A percentile compares a stretch with the other conserved stretches of the same genome.
These are phyloP conservation scores for Lepidocyrtinus sp. DNA, from an alignment of 2,888 invertebrate genomes.

Conservation along the genomic window DNA sequence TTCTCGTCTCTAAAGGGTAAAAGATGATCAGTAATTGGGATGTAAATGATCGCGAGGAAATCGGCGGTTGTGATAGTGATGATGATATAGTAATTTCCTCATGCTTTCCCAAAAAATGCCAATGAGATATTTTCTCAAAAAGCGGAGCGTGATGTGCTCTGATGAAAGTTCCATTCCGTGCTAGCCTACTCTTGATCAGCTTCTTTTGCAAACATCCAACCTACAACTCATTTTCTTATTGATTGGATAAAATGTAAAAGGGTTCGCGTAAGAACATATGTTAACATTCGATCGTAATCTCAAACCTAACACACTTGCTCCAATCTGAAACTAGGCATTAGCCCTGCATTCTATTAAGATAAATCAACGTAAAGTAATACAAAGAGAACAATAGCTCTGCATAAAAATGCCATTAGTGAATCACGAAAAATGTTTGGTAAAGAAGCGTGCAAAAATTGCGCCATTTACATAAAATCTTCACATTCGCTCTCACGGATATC, in stretches of 20 bases:
- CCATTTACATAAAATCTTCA: background rate
- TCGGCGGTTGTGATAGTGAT: background rate
- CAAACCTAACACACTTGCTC: no score
- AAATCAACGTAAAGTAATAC: background rate
- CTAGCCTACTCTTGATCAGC: no score
- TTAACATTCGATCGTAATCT: no score
- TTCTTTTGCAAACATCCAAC: no score
- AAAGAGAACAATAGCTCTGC: background rate
- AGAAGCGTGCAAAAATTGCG: background rate
- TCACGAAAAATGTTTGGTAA: background rate
- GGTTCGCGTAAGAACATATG: no score
- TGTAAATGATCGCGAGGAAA: background rate
- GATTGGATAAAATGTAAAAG: no score
- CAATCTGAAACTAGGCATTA: no score
- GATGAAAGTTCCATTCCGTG: background rate
- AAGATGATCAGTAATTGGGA: background rate
- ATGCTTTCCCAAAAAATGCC: background rate
- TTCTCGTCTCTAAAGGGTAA: background rate
- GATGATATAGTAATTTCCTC: background rate
- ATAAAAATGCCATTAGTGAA: background rate
- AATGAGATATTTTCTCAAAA: background rate
- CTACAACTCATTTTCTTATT: no score
- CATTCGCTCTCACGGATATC: no score
- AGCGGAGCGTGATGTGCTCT: background rate
- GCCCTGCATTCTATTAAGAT: background rate